Percentiles rank a stretch among this genome's conserved stretches.
Evolutionary conservation across 2,888 invertebrate genomes (phyloP).

Genomic region (Ethmia dodecea): DNA sequence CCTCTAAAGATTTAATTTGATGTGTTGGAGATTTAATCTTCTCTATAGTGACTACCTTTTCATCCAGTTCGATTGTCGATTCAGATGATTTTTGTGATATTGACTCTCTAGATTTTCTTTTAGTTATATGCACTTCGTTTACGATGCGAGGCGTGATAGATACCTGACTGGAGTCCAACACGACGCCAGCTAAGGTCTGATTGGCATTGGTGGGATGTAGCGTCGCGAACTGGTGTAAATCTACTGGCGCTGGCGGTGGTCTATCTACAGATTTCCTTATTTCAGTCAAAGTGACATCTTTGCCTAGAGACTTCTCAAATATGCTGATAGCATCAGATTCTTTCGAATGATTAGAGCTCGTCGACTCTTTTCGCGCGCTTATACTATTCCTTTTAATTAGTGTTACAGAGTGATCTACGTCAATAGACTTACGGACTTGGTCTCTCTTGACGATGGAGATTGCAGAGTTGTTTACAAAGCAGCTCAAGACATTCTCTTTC

Average conservation of each 20-base stretch:
- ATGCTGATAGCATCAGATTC: constrained; percentile 70
- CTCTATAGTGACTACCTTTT: constrained; percentile 49
- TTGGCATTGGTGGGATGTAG: constrained; percentile 49
- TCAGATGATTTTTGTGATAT: constrained; percentile 54
- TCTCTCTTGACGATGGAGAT: constrained; percentile 73
- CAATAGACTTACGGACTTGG: constrained; percentile 63
- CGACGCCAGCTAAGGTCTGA: constrained; percentile 38
- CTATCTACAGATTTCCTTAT: constrained; percentile 69
- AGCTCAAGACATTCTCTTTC: constrained; percentile 69
- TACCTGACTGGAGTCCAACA: constrained; percentile 60
- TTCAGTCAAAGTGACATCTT: constrained; percentile 70
- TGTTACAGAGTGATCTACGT: constrained; percentile 70
- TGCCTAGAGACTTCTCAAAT: constrained; percentile 69
- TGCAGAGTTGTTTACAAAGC: constrained; percentile 73
- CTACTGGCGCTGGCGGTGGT: constrained; percentile 40
- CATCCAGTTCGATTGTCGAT: constrained; percentile 43
- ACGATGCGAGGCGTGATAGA: constrained; percentile 57
- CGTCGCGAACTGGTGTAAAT: constrained; percentile 60
- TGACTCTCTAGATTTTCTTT: constrained; percentile 51
- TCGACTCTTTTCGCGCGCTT: constrained; percentile 66
- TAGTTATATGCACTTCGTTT: constrained; percentile 43
- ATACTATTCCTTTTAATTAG: constrained; percentile 68
- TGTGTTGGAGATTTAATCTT: constrained; percentile 53
- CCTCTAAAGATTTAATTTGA: constrained; percentile 35
- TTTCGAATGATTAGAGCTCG: constrained; percentile 64